Evolutionary conservation across 2,797 vertebrate genomes (phyloP).

Genomic region (Urosaurus nigricauda): DNA sequence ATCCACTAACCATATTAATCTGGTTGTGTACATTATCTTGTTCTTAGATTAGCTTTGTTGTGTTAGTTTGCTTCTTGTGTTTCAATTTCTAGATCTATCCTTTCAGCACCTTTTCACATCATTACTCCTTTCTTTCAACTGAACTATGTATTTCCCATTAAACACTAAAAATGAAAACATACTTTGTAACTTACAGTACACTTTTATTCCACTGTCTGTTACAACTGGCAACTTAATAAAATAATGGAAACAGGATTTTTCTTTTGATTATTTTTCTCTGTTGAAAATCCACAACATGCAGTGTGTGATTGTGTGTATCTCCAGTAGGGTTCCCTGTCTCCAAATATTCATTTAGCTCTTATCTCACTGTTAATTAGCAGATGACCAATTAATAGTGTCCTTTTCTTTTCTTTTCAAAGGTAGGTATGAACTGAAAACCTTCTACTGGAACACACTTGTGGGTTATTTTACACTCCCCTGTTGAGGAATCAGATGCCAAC

Average conservation of each 20-base stretch:
- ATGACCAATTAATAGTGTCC: not conserved
- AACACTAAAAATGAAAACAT: not conserved
- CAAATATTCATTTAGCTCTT: not conserved
- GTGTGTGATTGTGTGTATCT: not conserved
- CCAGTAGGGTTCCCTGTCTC: too few species aligned
- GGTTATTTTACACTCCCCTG: conserved; percentile 9
- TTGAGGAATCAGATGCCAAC: conserved; percentile 32
- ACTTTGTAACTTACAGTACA: not conserved
- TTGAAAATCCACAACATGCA: not conserved
- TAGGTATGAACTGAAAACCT: not conserved
- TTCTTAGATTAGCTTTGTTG: not conserved
- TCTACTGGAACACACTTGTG: not conserved
- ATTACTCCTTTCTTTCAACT: not conserved
- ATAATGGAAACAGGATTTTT: not conserved
- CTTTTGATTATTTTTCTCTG: not conserved
- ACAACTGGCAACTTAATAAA: not conserved
- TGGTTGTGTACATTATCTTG: not conserved
- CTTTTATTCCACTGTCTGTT: not conserved
- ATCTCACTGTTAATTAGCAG: not conserved
- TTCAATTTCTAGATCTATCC: not conserved
- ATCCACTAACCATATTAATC: not conserved
- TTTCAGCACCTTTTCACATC: not conserved
- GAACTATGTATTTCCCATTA: not conserved
- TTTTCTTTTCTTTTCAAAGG: not conserved
- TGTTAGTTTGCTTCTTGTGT: not conserved